Evolutionary conservation across 1,140 invertebrate species (phyloP).

Genomic region (Temnothorax longispinosus): DNA sequence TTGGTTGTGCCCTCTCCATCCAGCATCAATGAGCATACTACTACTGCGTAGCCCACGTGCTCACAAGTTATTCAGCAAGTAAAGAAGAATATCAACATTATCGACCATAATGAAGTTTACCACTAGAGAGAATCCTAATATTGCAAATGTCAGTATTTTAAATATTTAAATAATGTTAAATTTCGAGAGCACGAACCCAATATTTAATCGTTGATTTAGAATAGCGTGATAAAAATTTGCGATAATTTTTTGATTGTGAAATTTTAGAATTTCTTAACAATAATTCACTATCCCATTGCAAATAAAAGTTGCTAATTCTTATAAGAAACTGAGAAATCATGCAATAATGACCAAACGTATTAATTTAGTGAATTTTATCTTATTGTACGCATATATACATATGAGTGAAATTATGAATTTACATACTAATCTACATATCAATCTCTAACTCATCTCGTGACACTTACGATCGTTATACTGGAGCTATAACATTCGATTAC

Average conservation of each 20-base stretch:
- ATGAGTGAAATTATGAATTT: neutral
- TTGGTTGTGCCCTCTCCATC: neutral
- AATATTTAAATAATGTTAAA: too few species aligned
- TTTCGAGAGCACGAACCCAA: neutral
- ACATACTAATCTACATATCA: neutral
- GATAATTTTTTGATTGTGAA: neutral
- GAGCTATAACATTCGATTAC: slow-evolving; percentile 41
- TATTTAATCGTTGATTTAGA: neutral
- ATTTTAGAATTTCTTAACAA: neutral
- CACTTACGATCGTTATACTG: neutral
- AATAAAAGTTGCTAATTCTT: neutral
- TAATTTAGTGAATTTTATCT: neutral
- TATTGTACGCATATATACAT: neutral
- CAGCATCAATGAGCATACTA: neutral
- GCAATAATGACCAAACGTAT: neutral
- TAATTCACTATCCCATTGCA: neutral
- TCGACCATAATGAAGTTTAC: neutral
- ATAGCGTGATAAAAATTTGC: neutral
- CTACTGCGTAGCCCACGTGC: neutral
- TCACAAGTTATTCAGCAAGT: neutral
- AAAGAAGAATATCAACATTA: neutral
- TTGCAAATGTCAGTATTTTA: too few species aligned
- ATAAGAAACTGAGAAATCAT: neutral
- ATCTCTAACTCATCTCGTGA: neutral
- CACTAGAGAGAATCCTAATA: neutral